Percentiles rank a stretch among this genome's conserved stretches.
Conservation (phyloP, 2,888 invertebrate genomes). For the Drosophila melanosoma region DNA sequence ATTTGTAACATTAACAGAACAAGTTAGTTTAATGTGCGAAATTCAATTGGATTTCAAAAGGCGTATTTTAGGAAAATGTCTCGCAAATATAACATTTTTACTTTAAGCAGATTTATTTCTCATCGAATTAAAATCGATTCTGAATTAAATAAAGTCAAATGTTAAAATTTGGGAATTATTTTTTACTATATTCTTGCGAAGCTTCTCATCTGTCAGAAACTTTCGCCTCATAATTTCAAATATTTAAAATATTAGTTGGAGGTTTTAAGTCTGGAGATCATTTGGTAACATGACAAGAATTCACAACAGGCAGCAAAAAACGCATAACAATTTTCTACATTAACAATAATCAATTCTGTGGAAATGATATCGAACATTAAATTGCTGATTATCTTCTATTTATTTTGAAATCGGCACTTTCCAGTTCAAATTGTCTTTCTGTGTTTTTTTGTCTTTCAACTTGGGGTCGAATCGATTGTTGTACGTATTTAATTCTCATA, state of each 20-base stretch:
- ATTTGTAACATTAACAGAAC: background rate
- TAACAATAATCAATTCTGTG: background rate
- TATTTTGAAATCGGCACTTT: conserved; percentile 40
- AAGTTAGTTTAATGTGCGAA: background rate
- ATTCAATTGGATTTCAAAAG: background rate
- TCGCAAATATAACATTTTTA: background rate
- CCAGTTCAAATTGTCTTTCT: conserved; percentile 39
- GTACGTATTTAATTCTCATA: conserved; percentile 26
- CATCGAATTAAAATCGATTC: background rate
- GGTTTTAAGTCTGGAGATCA: background rate
- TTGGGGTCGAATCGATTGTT: conserved; percentile 53
- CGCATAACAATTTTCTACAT: background rate
- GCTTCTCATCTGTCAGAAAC: background rate
- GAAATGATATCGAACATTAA: background rate
- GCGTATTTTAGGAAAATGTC: background rate
- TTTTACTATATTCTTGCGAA: background rate
- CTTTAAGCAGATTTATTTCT: background rate
- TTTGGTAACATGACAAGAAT: background rate
- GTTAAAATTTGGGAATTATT: background rate
- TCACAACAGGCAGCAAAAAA: background rate
- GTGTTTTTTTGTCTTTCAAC: conserved; percentile 39
- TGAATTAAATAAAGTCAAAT: background rate
- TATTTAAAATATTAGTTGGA: background rate
- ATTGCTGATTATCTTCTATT: conserved; percentile 1
- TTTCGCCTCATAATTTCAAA: background rate